A percentile compares a stretch with the other conserved stretches of the same genome.
Evolutionary conservation across 2,113 vertebrate species (phyloP).

Genomic region (Polyodon spathula): DNA sequence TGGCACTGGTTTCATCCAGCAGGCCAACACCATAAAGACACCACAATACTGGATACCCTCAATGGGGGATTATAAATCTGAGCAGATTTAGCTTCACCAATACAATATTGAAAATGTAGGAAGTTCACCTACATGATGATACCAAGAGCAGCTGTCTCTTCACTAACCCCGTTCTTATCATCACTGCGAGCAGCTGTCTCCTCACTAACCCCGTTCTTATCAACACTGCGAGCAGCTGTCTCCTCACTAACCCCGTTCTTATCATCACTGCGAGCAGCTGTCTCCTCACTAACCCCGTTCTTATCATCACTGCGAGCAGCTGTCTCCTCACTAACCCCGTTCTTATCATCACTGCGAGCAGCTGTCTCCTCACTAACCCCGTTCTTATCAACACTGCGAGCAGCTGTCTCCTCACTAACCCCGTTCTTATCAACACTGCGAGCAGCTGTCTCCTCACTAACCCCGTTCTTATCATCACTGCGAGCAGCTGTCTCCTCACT

Average conservation of each 20-base stretch:
- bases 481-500: background rate
- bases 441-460: background rate
- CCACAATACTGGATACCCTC: background rate
- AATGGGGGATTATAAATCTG: too few relatives aligned
- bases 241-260: constrained; percentile 11
- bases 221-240: background rate
- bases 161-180: constrained; percentile 14
- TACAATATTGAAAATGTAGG: background rate
- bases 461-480: constrained; percentile 13
- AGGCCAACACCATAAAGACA: background rate
- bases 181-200: background rate
- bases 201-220: constrained; percentile 14
- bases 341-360: constrained; percentile 9
- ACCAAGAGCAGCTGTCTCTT: background rate
- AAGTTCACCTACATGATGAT: background rate
- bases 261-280: background rate
- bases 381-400: constrained; percentile 13
- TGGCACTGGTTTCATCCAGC: background rate
- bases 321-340: constrained; percentile 4
- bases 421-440: constrained; percentile 14
- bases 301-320: constrained; percentile 4
- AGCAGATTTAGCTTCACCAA: too few relatives aligned
- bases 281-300: constrained; percentile 7
- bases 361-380: background rate
- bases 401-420: background rate